phyloP scores from a whole-genome alignment of 2,113 vertebrate species.

The Brienomyrus brachyistius region DNA sequence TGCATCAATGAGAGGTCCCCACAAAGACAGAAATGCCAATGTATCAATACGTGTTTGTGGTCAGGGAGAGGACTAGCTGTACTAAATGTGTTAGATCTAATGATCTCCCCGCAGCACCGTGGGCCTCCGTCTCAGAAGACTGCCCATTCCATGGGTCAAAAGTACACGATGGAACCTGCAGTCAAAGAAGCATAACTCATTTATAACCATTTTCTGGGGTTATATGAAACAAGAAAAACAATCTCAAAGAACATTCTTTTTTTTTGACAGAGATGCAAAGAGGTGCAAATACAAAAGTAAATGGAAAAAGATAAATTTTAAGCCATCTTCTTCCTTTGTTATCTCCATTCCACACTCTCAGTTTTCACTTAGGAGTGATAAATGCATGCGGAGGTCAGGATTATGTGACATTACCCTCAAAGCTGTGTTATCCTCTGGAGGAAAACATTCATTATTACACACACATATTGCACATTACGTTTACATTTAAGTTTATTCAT shows the following conservation, averaged over 20 bases:
- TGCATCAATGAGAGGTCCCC: background rate
- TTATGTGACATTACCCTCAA: background rate
- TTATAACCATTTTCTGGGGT: background rate
- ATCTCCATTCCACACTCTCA: background rate
- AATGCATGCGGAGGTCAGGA: background rate
- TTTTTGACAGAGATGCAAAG: background rate
- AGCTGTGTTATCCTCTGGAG: background rate
- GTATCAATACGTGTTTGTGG: background rate
- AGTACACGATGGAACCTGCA: background rate
- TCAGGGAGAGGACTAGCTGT: background rate
- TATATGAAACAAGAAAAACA: background rate
- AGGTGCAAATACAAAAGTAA: background rate
- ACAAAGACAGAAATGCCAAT: background rate
- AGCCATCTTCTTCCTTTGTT: background rate
- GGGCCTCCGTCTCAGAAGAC: background rate
- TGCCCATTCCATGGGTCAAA: background rate
- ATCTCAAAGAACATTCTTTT: slow-evolving; percentile 13
- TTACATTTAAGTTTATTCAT: background rate
- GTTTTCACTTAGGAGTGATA: background rate
- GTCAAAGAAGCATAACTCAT: background rate
- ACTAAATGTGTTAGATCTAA: background rate
- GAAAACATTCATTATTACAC: background rate
- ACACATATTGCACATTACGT: background rate
- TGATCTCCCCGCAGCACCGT: background rate
- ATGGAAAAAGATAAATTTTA: background rate